These are phyloP conservation scores for Ammodytes marinus DNA, from an alignment of 2,113 vertebrate genomes.

Conservation along the genomic window DNA sequence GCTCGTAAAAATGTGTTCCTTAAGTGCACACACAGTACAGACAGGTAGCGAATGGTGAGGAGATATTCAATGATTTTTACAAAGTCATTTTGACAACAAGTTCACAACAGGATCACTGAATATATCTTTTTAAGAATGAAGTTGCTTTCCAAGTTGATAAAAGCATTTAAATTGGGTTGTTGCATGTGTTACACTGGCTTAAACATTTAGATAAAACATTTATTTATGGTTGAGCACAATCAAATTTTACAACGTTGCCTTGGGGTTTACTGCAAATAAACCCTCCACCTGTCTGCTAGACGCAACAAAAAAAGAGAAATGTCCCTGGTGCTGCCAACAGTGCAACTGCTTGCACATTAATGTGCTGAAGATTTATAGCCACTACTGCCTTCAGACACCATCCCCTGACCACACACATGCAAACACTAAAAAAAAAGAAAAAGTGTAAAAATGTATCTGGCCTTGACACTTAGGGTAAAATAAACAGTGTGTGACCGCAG, in stretches of 20 bases:
- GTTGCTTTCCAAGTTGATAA: neutral
- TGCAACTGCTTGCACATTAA: conserved; percentile 9
- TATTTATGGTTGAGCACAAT: neutral
- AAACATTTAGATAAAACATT: neutral
- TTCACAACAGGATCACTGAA: too few species aligned
- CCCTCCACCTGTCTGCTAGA: neutral
- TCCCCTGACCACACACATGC: conserved; percentile 60
- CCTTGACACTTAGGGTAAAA: conserved; percentile 61
- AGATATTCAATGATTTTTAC: too few species aligned
- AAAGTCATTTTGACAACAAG: too few species aligned
- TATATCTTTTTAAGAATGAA: too few species aligned
- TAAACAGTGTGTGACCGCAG: conserved; percentile 65
- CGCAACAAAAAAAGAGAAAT: neutral
- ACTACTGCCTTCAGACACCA: conserved; percentile 21
- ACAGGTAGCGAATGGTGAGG: too few species aligned
- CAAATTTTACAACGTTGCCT: neutral
- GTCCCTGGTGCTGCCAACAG: neutral
- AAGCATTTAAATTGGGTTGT: too few species aligned
- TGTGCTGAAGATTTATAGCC: conserved; percentile 49
- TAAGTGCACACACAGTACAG: too few species aligned
- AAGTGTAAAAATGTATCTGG: conserved; percentile 28
- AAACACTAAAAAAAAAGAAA: conserved; percentile 46
- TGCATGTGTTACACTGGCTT: neutral
- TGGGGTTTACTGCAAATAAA: conserved; percentile 1
- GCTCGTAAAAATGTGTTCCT: too few species aligned